A percentile compares a stretch with the other conserved stretches of the same genome.
Evolutionary conservation across 2,113 vertebrate species (phyloP).

Genomic region (Chionis minor): DNA sequence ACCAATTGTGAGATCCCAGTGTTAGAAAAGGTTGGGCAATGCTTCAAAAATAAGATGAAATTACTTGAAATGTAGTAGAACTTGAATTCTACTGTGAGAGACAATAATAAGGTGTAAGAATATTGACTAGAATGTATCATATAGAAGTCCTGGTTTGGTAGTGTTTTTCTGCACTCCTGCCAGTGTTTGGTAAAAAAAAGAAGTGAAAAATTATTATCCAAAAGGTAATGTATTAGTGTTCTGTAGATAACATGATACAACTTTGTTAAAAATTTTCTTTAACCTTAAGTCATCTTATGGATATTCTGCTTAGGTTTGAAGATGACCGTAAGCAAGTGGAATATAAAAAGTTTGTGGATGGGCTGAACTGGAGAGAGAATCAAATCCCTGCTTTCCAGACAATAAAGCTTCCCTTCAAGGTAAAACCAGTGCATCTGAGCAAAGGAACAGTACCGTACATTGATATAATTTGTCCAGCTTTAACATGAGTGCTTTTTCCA

Average conservation of each 20-base stretch:
- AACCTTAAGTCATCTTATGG: background rate
- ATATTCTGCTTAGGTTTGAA: slow-evolving; percentile 73
- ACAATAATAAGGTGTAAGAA: background rate
- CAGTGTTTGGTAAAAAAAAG: background rate
- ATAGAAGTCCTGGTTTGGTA: background rate
- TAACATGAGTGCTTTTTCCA: background rate
- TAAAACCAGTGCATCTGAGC: slow-evolving; percentile 57
- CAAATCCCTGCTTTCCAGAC: slow-evolving; percentile 44
- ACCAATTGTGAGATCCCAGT: background rate
- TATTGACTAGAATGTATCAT: background rate
- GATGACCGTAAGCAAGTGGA: slow-evolving; percentile 77
- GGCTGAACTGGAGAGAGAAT: slow-evolving; percentile 85
- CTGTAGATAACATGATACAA: background rate
- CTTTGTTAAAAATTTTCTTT: background rate
- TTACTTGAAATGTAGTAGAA: background rate
- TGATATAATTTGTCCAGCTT: background rate
- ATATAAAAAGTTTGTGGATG: slow-evolving; percentile 79
- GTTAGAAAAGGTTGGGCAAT: background rate
- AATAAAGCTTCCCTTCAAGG: slow-evolving; percentile 65
- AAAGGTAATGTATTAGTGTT: background rate
- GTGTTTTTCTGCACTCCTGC: background rate
- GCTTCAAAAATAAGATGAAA: background rate
- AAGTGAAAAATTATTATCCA: background rate
- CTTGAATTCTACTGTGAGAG: background rate
- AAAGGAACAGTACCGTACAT: background rate